Evolutionary conservation across 23 tunicate genomes (phyloP).

Genomic region (Botrylloides violaceus): DNA sequence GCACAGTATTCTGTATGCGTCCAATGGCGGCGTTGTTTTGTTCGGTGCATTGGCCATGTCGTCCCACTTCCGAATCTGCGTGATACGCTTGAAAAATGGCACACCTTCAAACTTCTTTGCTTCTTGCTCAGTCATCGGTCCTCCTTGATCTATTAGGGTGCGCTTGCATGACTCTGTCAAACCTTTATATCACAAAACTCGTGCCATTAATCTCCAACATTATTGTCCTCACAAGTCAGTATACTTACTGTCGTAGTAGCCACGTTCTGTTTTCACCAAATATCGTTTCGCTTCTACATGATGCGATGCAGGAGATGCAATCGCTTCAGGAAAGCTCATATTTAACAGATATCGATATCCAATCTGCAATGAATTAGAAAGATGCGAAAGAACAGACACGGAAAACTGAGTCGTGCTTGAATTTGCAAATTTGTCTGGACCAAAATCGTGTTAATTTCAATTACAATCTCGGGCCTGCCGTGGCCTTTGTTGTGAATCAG

Average conservation of each 20-base stretch:
- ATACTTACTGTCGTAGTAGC: constrained; percentile 36
- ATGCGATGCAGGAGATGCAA: constrained; percentile 23
- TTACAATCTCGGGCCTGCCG: too few species aligned
- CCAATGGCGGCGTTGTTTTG: constrained; percentile 18
- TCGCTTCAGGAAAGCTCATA: constrained; percentile 26
- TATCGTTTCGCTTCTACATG: constrained; percentile 53
- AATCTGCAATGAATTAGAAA: constrained; percentile 22
- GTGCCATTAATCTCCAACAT: too few species aligned
- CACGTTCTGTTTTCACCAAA: constrained; percentile 18
- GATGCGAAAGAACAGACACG: too few species aligned
- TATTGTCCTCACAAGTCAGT: constrained; percentile 28
- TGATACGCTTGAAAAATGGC: constrained; percentile 13
- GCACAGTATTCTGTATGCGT: constrained; percentile 26
- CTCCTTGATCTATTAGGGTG: constrained; percentile 41
- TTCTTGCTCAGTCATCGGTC: constrained; percentile 37
- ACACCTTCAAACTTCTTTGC: constrained; percentile 33
- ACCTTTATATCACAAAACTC: too few species aligned
- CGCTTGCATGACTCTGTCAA: constrained; percentile 26
- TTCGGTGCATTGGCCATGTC: constrained; percentile 26
- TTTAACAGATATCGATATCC: constrained; percentile 20
- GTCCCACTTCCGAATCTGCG: constrained; percentile 40
- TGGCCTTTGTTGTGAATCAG: too few species aligned
- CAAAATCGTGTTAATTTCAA: too few species aligned
- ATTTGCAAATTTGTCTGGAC: too few species aligned
- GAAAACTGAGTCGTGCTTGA: too few species aligned